A percentile compares a stretch with the other conserved stretches of the same genome.
Evolutionary conservation across 2,888 invertebrate species (phyloP).

Genomic region (Ommatoiulus sabulosus): DNA sequence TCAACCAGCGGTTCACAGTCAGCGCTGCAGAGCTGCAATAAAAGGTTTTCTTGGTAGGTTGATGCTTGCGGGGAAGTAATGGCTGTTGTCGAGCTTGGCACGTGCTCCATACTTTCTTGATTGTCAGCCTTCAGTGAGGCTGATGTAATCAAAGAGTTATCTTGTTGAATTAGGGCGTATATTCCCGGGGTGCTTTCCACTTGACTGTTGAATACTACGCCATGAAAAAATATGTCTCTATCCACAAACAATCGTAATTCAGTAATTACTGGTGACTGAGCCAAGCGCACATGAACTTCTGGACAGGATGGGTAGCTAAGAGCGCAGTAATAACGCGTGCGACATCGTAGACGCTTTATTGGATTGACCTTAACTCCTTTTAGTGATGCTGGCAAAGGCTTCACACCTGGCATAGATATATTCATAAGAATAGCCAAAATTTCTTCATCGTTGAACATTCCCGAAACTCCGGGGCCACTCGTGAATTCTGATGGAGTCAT

Average conservation of each 20-base stretch:
- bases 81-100: neutral
- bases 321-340: conserved; percentile 77
- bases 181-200: conserved; percentile 54
- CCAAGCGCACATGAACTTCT: conserved; percentile 58
- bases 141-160: neutral
- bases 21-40: conserved; percentile 59
- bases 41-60: conserved; percentile 54
- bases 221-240: conserved; percentile 81
- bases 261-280: conserved; percentile 60
- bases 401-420: conserved; percentile 75
- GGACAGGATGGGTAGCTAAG: conserved; percentile 59
- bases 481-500: conserved; percentile 85
- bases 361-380: conserved; percentile 49
- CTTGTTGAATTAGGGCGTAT: conserved; percentile 21
- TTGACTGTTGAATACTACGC: conserved; percentile 73
- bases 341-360: conserved; percentile 76
- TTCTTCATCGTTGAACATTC: conserved; percentile 80
- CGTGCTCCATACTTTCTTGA: neutral
- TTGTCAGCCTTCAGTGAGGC: neutral
- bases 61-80: conserved; percentile 10
- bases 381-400: conserved; percentile 55
- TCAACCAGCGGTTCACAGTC: conserved; percentile 59
- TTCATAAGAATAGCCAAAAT: conserved; percentile 85
- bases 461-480: conserved; percentile 81
- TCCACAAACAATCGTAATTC: conserved; percentile 75